Evolutionary conservation across 2,113 vertebrate genomes (phyloP).

Genomic region (Bettongia penicillata): DNA sequence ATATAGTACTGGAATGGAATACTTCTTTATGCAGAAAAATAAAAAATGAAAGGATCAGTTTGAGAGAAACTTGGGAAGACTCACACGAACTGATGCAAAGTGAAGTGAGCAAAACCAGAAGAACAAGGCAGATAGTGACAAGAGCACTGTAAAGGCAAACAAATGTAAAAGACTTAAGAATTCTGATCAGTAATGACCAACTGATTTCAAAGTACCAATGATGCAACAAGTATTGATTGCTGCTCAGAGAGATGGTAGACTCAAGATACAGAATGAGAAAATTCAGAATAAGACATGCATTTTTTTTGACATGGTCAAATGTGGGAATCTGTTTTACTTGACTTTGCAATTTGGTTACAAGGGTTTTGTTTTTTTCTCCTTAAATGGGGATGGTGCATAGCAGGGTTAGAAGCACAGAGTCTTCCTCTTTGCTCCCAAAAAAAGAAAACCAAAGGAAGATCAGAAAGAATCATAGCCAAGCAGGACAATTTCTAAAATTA

Average conservation of each 20-base stretch:
- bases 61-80: background rate
- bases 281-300: background rate
- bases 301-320: background rate
- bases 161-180: background rate
- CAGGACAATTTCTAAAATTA: too few relatives aligned
- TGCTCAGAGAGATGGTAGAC: background rate
- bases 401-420: background rate
- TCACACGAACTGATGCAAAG: background rate
- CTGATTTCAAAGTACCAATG: background rate
- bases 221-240: background rate
- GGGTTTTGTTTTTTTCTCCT: background rate
- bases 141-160: background rate
- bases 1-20: background rate
- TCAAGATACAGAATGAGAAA: background rate
- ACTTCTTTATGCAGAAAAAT: background rate
- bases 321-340: background rate
- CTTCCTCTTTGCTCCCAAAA: background rate
- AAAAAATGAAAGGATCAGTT: background rate
- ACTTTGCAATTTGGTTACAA: background rate
- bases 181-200: background rate
- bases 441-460: background rate
- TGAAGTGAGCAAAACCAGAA: background rate
- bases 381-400: background rate
- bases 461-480: background rate
- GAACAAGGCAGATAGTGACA: background rate